phyloP scores from a whole-genome alignment of 2,888 invertebrate genomes.

The Caradrina kadenii region DNA sequence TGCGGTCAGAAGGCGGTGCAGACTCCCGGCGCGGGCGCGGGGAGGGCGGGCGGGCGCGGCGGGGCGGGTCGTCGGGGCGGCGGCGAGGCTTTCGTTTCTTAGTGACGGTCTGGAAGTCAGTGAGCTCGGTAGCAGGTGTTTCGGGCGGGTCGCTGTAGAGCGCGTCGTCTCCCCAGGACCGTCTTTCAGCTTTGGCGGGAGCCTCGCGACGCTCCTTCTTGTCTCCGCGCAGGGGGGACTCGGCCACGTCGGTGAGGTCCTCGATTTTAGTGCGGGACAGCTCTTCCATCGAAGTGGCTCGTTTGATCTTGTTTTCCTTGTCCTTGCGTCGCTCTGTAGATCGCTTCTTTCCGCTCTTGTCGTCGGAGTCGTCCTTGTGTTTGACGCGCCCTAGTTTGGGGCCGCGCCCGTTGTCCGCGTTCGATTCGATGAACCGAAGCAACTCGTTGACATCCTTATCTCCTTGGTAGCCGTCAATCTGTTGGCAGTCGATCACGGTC shows the following conservation, averaged over 20 bases:
- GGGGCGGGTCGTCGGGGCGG: constrained; percentile 86
- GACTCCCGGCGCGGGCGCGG: constrained; percentile 91
- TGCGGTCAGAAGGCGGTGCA: constrained; percentile 96
- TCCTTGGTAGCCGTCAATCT: constrained; percentile 95
- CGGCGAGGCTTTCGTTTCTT: constrained; percentile 95
- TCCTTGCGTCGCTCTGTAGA: constrained; percentile 87
- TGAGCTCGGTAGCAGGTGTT: constrained; percentile 84
- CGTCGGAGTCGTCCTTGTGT: constrained; percentile 84
- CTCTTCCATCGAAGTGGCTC: constrained; percentile 95
- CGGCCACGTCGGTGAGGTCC: constrained; percentile 90
- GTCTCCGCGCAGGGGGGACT: constrained; percentile 69
- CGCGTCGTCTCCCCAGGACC: constrained; percentile 93
- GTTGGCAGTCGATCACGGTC: constrained; percentile 90
- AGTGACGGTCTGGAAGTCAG: constrained; percentile 95
- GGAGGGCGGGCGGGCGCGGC: constrained; percentile 71
- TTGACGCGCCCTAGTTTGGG: constrained; percentile 80
- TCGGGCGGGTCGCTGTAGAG: constrained; percentile 57
- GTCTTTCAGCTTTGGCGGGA: constrained; percentile 86
- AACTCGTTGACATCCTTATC: constrained; percentile 94
- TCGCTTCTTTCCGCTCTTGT: constrained; percentile 87
- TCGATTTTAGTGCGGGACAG: constrained; percentile 94
- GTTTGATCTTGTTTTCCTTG: constrained; percentile 89
- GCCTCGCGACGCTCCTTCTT: constrained; percentile 70
- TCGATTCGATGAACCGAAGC: constrained; percentile 94
- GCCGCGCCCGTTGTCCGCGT: constrained; percentile 81